Evolutionary conservation across 2,113 vertebrate genomes (phyloP).

Genomic region (Thamnophis sirtalis): DNA sequence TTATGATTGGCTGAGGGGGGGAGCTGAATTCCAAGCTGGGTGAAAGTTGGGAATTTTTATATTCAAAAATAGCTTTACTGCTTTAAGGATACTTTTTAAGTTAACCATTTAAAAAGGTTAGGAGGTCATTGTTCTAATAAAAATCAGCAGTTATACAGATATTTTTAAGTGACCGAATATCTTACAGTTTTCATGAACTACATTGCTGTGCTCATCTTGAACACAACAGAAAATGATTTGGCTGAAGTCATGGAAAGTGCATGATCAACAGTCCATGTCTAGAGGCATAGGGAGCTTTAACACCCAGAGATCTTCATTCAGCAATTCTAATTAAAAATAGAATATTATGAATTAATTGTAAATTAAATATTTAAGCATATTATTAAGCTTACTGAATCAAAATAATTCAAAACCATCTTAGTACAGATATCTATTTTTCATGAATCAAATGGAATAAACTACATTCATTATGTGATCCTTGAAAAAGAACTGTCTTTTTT

Average conservation of each 20-base stretch:
- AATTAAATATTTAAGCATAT: conserved; percentile 74
- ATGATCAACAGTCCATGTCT: background rate
- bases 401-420: conserved; percentile 65
- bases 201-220: conserved; percentile 68
- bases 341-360: conserved; percentile 51
- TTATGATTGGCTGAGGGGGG: background rate
- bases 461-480: conserved; percentile 74
- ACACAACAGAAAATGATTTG: conserved; percentile 54
- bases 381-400: conserved; percentile 70
- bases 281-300: background rate
- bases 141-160: conserved; percentile 73
- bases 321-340: conserved; percentile 35
- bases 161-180: conserved; percentile 82
- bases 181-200: conserved; percentile 75
- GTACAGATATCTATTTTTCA: conserved; percentile 64
- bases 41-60: conserved; percentile 62
- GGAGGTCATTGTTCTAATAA: conserved; percentile 77
- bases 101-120: conserved; percentile 78
- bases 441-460: conserved; percentile 77
- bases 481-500: conserved; percentile 54
- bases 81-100: conserved; percentile 81
- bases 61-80: conserved; percentile 75
- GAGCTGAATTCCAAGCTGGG: conserved; percentile 61
- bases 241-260: conserved; percentile 25
- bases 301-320: conserved; percentile 25